Base-by-base conservation (phyloP, 1,140 invertebrate genomes). In the Caenorhabditis tropicalis region DNA sequence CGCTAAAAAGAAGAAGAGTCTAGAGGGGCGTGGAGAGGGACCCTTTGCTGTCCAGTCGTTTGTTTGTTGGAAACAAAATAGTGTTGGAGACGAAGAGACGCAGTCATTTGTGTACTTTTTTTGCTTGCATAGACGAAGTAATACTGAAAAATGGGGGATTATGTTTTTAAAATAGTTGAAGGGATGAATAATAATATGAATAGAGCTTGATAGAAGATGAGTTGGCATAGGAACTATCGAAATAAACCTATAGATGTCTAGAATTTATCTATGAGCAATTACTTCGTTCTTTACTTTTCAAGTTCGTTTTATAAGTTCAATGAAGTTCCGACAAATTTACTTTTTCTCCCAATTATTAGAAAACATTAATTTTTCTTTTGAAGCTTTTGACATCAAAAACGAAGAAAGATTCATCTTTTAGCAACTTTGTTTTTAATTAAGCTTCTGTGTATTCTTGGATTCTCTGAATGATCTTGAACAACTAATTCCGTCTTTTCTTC, bases 31-130 rank as follows among this genome's bases (percentile, higher is more conserved):
- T 56, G 53, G 53, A 56, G 24, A 56, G 24, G 65, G 65, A n/a
- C 65, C 65, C 33, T 74, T 43, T 31, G 36, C 36, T 43, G 65
- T 24, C 65, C 65, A 74, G 65, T 74, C 65, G 21, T 74, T 43
- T 74, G 65, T 74, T 74, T 74, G 65, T 74, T 24, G 10, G 29
- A 21, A n/a, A 10, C 12, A 3, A 74, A 29, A 74, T 29, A 74
- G 16, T 43, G 65, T 24, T 27, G 2, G n/a, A 74, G 65, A 74
- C 36, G 65, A 74, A 74, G 65, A 46, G 21, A 74, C 36, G 65
- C 36, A 74, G 36, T 43, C 9, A 21, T 3, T 29, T n/a, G 33
- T 74, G 33, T n/a, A 74, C 65, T 74, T 74, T 74, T 74, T 43
- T 56, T 56, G 53, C 53, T 56, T 24, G 21, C 36, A 74, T 31